Evolutionary conservation across 1,140 invertebrate genomes (phyloP), one percentile per base, ranked within the genome.

Genomic region (Neelides sp.): DNA sequence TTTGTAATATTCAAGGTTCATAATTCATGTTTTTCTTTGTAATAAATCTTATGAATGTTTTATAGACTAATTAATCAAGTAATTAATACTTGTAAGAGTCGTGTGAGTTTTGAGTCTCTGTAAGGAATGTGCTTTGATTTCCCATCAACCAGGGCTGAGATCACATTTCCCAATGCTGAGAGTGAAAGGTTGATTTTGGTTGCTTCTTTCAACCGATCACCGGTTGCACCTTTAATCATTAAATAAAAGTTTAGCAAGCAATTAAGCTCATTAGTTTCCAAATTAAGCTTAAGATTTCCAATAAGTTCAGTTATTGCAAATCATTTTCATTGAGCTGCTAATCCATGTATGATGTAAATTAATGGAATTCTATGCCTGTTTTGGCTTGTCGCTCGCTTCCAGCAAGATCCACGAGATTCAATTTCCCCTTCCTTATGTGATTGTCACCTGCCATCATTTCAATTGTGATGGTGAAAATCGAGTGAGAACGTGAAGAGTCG

Each of bases 161-260:
- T 95, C 0, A 95, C 90, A 71, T 95, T 95, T 13, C 90, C 91
- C 34, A 95, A 68, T 1, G 90, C 91, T 10, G 87, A 92, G 13
- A 95, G 68, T 5, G 87, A 92, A n/a, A 95, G 67, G 71, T 95
- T 95, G 50, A 95, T 95, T 71, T 92, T 93, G 0, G 86, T 92
- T 0, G 90, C 90, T 72, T 95, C 90, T 64, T 88, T 92, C 19
- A 95, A 69, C 19, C 90, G 70, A 54, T 92, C 85, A 0, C 90
- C 86, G 2, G 78, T 78, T 1, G 85, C 83, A 10, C 88, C 83
- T 75, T 28, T 4, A 59, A 45, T 41, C 12, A 39, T 46, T 30
- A 26, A 2, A 41, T 8, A 41, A n/a, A 4, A 4, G 17, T 30
- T 20, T 39, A 15, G 41, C 8, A 26, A 40, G 15, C 13, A 17